These are phyloP conservation scores for Stenoptilia bipunctidactyla DNA, from an alignment of 2,888 invertebrate species.

Conservation along the genomic window DNA sequence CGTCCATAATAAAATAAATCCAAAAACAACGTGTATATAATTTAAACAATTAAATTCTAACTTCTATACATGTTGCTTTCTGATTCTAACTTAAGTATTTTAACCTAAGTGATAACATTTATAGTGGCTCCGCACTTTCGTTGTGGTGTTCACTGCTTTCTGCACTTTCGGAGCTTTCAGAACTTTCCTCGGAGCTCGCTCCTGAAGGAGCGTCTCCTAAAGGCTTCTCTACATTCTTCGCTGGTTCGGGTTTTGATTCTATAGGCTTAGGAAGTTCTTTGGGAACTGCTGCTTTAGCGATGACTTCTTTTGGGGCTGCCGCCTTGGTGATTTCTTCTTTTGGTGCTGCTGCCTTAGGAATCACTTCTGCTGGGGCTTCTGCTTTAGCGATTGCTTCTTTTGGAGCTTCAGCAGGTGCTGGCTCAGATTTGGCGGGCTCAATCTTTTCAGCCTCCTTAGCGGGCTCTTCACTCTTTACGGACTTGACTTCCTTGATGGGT, in stretches of 20 bases:
- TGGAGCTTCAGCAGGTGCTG: neutral
- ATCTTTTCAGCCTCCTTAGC: neutral
- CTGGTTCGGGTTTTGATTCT: constrained; percentile 9
- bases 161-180: constrained; percentile 26
- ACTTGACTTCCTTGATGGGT: constrained; percentile 19
- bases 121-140: constrained; percentile 18
- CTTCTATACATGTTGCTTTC: constrained; percentile 36
- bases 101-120: neutral
- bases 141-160: constrained; percentile 22
- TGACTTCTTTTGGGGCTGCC: constrained; percentile 15
- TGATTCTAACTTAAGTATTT: constrained; percentile 32
- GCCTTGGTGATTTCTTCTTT: neutral
- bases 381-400: neutral
- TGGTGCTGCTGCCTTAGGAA: neutral
- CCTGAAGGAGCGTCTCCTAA: constrained; percentile 27
- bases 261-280: constrained; percentile 3
- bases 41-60: constrained; percentile 4
- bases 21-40: neutral
- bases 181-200: constrained; percentile 16
- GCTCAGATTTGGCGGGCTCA: neutral
- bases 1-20: constrained; percentile 24
- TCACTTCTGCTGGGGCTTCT: neutral
- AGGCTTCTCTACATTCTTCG: constrained; percentile 22
- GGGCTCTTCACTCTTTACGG: constrained; percentile 13
- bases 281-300: constrained; percentile 21